Percentiles rank a stretch among this genome's conserved stretches.
Conservation (phyloP, 2,113 vertebrate species). For the Rhinopithecus roxellana region DNA sequence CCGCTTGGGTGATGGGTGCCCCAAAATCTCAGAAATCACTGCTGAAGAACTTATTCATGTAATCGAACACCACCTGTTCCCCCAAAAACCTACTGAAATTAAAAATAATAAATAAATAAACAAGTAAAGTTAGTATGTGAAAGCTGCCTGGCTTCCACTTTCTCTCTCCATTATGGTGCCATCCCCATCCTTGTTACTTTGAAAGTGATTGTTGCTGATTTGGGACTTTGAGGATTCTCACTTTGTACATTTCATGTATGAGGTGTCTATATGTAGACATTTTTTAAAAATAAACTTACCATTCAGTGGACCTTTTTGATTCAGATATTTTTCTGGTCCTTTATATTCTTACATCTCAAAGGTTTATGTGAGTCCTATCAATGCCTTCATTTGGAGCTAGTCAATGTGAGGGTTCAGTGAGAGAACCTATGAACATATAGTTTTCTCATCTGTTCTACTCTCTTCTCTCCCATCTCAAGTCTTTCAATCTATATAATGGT, state of each 20-base stretch:
- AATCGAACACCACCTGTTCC: too few relatives aligned
- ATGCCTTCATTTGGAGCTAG: not conserved
- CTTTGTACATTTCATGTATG: not conserved
- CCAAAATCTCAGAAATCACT: too few relatives aligned
- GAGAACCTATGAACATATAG: not conserved
- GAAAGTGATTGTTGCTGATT: not conserved
- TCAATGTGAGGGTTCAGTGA: not conserved
- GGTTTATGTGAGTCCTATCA: not conserved
- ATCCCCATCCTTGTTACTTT: not conserved
- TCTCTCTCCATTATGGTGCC: not conserved
- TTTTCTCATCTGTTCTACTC: not conserved
- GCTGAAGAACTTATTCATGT: too few relatives aligned
- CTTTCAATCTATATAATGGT: not conserved
- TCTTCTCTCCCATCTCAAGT: not conserved
- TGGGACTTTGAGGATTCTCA: not conserved
- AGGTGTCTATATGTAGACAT: not conserved
- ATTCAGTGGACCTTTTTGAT: not conserved
- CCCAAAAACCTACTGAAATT: too few relatives aligned
- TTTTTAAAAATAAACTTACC: not conserved
- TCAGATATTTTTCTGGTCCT: not conserved
- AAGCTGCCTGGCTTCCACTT: not conserved
- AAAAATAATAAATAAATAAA: too few relatives aligned
- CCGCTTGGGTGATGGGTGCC: too few relatives aligned
- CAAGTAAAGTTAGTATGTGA: not conserved
- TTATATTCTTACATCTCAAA: not conserved